Evolutionary conservation across 2,888 invertebrate genomes (phyloP), one percentile per base, ranked within the genome.

Genomic region (Ormia ochracea): DNA sequence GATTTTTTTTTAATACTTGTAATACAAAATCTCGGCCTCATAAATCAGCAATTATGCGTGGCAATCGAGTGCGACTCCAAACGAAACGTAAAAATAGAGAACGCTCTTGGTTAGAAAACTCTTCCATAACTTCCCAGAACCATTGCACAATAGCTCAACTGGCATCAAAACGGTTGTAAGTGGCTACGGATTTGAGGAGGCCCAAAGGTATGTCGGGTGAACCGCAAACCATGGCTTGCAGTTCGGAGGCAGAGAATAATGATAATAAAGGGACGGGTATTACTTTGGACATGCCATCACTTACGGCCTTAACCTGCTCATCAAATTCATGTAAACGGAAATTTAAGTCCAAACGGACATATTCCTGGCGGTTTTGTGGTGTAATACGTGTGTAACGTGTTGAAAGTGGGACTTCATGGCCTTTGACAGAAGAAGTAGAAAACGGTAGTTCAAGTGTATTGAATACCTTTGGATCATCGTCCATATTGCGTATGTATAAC

Each of bases 91-190:
- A 91, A 90, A 98, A 98, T 66, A 98, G 89, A 0, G 98, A 98
- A 73, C 98, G 93, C 89, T 98, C 98, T 85, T 95, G 94, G 87
- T 97, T 97, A 1, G 96, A 94, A 87, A 98, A 94, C 89, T 98
- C 98, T 89, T 98, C 98, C 98, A 98, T 98, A 36, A 98, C 97
- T 88, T 98, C 98, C 98, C 98, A 98, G 92, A 98, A 98, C 98
- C 98, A 98, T 84, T 94, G 94, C 61, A 98, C 96, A n/a, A 98
- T 91, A 0, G 96, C 93, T 0, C 97, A 94, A 82, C 92, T 94
- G 1, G 95, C 93, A 86, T 98, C 98, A 59, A 98, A 92, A 92
- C 97, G 98, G 92, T 98, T 98, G 86, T 98, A 98, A 0, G 98
- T 97, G 33, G 98, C 97, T 61, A 98, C 97, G 1, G 97, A 96